Evolutionary conservation across 2,888 invertebrate genomes (phyloP).

Genomic region (Unio delphinus): DNA sequence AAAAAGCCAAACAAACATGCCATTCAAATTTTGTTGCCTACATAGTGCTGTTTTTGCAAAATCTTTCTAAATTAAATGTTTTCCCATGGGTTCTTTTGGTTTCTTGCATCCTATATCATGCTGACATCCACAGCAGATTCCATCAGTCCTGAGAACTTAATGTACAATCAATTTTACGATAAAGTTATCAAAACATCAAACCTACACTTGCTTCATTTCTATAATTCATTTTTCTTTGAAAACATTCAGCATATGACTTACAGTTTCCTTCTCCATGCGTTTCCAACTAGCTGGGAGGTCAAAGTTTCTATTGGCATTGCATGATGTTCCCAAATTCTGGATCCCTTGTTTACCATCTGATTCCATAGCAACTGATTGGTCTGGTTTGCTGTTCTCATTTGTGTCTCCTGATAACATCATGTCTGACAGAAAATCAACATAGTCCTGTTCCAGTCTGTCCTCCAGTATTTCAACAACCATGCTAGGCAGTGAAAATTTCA

Average conservation of each 20-base stretch:
- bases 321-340: conserved; percentile 7
- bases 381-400: conserved; percentile 8
- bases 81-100: too few relatives aligned
- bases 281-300: conserved; percentile 53
- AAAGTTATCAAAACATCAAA: too few relatives aligned
- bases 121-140: too few relatives aligned
- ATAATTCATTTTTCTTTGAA: too few relatives aligned
- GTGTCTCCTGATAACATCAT: conserved; percentile 46
- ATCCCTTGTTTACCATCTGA: neutral
- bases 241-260: conserved; percentile 8
- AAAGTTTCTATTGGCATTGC: conserved; percentile 19
- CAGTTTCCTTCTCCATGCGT: conserved; percentile 44
- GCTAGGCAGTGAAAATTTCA: conserved; percentile 59
- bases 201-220: too few relatives aligned
- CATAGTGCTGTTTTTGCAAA: too few relatives aligned
- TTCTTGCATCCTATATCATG: too few relatives aligned
- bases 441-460: conserved; percentile 61
- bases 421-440: conserved; percentile 56
- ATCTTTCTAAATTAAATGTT: too few relatives aligned
- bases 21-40: too few relatives aligned
- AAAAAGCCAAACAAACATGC: too few relatives aligned
- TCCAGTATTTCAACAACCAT: conserved; percentile 67
- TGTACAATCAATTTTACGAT: too few relatives aligned
- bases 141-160: too few relatives aligned
- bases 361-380: neutral